Percentiles rank a stretch among this genome's conserved stretches.
These are phyloP conservation scores for Epicampocera succincta DNA, from an alignment of 2,888 invertebrate genomes.

Conservation along the genomic window DNA sequence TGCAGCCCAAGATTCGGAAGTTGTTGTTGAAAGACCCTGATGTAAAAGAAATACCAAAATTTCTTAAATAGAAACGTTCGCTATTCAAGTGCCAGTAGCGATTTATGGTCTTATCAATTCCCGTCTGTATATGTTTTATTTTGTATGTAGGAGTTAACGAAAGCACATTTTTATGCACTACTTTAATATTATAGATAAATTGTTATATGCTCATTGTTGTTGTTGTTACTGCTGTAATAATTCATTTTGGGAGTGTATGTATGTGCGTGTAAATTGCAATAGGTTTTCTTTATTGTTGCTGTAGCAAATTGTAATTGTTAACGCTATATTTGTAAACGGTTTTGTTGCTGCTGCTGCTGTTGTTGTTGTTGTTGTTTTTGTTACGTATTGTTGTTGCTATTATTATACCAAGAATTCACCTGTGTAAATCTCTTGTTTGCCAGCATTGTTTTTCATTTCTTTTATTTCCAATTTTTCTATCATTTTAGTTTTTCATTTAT, in stretches of 20 bases:
- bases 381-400: conserved; percentile 14
- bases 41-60: too few species aligned
- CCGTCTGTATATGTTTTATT: too few species aligned
- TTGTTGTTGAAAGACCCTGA: too few species aligned
- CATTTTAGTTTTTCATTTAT: conserved; percentile 32
- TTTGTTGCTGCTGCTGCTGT: background rate
- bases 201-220: too few species aligned
- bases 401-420: conserved; percentile 37
- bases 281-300: conserved; percentile 21
- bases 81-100: too few species aligned
- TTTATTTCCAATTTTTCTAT: conserved; percentile 28
- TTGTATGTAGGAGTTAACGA: too few species aligned
- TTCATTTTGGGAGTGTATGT: background rate
- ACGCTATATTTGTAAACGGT: background rate
- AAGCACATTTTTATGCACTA: too few species aligned
- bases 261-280: conserved; percentile 10
- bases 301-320: conserved; percentile 37
- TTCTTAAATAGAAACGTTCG: too few species aligned
- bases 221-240: conserved; percentile 38
- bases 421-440: conserved; percentile 60
- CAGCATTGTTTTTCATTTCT: conserved; percentile 37
- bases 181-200: too few species aligned
- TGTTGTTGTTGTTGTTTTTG: conserved; percentile 21
- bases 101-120: too few species aligned
- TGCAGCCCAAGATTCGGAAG: too few species aligned